Evolutionary conservation across 2,888 invertebrate species (phyloP).

Genomic region (Nemoura dubitans): DNA sequence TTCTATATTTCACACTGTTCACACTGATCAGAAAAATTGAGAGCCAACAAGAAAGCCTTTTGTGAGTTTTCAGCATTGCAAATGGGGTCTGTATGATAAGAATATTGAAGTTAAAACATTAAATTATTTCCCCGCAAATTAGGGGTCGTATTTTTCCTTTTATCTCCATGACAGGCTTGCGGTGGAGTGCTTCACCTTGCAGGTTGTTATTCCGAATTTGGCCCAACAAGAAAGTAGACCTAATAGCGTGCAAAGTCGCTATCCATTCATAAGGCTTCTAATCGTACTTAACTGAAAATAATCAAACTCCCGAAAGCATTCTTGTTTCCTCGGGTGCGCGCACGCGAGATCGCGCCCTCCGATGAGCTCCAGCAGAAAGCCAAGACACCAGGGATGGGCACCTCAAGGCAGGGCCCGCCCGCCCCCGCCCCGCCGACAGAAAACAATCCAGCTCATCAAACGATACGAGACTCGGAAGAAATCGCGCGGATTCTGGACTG

Average conservation of each 20-base stretch:
- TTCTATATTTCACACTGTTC: background rate
- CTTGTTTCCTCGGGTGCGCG: background rate
- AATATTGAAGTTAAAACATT: background rate
- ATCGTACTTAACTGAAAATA: constrained; percentile 39
- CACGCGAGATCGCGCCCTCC: constrained; percentile 23
- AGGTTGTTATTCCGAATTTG: background rate
- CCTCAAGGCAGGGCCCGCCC: background rate
- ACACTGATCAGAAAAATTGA: background rate
- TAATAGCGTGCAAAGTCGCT: background rate
- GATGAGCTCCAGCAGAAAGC: constrained; percentile 18
- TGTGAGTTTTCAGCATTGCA: background rate
- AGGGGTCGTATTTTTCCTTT: background rate
- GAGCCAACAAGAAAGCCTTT: background rate
- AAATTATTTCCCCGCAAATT: background rate
- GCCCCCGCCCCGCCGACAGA: background rate
- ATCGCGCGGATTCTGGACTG: too few species aligned
- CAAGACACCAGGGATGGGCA: constrained; percentile 29
- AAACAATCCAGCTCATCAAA: too few species aligned
- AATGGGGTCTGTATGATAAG: background rate
- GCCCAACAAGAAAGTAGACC: background rate
- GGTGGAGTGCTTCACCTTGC: background rate
- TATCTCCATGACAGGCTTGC: background rate
- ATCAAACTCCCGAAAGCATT: constrained; percentile 38
- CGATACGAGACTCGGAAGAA: too few species aligned
- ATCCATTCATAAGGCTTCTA: constrained; percentile 32